Conservation (phyloP, 2,113 vertebrate species). For the Serinus canaria region DNA sequence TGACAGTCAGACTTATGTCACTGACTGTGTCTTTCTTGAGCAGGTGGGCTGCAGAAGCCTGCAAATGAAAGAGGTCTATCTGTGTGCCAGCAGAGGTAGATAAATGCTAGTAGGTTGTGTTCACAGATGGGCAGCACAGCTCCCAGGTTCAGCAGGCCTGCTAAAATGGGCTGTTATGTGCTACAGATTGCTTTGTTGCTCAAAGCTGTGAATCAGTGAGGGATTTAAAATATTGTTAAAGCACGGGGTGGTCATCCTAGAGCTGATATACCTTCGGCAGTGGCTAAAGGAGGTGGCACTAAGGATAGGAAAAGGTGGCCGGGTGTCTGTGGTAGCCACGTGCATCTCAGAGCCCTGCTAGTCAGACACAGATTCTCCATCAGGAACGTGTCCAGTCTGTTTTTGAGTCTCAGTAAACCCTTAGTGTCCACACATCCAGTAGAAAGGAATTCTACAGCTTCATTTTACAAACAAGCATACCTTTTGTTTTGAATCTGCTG, state of each 20-base stretch:
- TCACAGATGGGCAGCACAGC: background rate
- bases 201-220: background rate
- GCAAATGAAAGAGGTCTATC: background rate
- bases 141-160: background rate
- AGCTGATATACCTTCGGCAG: background rate
- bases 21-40: background rate
- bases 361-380: background rate
- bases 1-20: background rate
- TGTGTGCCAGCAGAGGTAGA: background rate
- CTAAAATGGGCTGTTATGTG: accelerated
- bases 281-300: background rate
- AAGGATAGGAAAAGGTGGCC: background rate
- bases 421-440: background rate
- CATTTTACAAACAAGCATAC: accelerated
- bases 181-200: background rate
- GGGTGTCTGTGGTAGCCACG: background rate
- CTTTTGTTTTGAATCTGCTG: background rate
- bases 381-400: background rate
- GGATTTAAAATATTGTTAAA: background rate
- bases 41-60: background rate
- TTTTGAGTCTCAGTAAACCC: background rate
- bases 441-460: background rate
- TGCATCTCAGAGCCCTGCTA: background rate
- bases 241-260: accelerated
- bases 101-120: background rate